Evolutionary conservation across 2,113 vertebrate genomes (phyloP), one percentile per base, ranked within the genome.

Genomic region (Amphiprion percula): DNA sequence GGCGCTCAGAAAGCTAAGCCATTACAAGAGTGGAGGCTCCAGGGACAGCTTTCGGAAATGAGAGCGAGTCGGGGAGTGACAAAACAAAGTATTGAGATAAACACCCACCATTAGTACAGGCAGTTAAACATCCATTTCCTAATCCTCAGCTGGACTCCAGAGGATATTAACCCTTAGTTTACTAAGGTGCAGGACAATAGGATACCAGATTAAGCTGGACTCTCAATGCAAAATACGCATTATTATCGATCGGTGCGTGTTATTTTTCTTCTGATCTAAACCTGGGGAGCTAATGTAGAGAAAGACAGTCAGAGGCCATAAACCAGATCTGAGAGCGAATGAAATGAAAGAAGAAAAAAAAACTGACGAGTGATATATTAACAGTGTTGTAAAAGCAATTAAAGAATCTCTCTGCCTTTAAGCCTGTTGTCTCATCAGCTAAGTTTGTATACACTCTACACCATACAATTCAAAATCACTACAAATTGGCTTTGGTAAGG

Each of bases 61-160:
- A 94, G 93, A 95, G 94, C 87, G 89, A 93, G 91, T 92, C 88
- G 82, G 91, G 93, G 92, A 94, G 91, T 89, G 93, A 94, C 94
- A 94, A 95, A 94, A 95, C 95, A 94, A 95, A 94, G 94, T 94
- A 95, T 94, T 95, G 95, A 95, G 94, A 95, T 95, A 95, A 95
- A 95, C 94, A 95, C 94, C 94, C 93, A 87, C 94, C 92, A 95
- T 95, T 95, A 95, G 93, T 92, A 88, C 91, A 94, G 93, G 92
- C 95, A 94, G 94, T 95, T 95, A 95, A 95, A 94, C 90, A 93
- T 95, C 93, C 94, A 95, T 95, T 94, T 95, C 90, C 94, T 94
- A 93, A 94, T 92, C 93, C 93, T 90, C 92, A 91, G 87, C 90
- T 93, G 94, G 93, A 94, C 93, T 92, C 93, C 91, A 88, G 91